Evolutionary conservation across 2,888 invertebrate species (phyloP), one percentile per base, ranked within the genome.

Genomic region (Diadromus collaris): DNA sequence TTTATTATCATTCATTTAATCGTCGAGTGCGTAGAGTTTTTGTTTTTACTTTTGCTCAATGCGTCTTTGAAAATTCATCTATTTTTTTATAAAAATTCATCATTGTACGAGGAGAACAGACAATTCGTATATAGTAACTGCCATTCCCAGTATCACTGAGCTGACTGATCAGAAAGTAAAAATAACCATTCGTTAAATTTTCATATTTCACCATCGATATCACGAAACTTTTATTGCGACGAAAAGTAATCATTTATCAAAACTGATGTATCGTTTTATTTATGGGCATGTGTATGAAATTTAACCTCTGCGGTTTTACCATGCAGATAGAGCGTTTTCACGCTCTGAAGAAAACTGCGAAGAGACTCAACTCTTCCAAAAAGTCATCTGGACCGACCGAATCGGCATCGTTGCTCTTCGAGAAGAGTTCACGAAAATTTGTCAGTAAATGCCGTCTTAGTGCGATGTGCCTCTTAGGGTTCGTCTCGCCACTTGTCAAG

Each of bases 401-500:
- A 63, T 64, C 76, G 21, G 58, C 71, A 41, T 83, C 81, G 24
- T 64, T 83, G 72, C 65, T 82, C 44, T 63, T 81, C 60, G 44
- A 65, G 41, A 44, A 61, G 27, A 27, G 46, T 61, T 60, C 60
- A 24, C 76, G 78, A 29, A 76, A 79, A 64, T 82, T 79, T 29
- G 41, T 79, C 44, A 51, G 63, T 13, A 80, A 72, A 32, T 78
- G 79, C 32, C 78, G 70, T 34, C 63, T 81, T 21, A 69, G 75
- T 24, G 81, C 79, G 24, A 61, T 81, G 46, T 84, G 83, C 32
- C 64, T 82, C n/a, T 63, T 82, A 51, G 83, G 81, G 83, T 82
- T 67, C 56, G 83, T 56, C 32, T 54, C 46, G 29, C 29, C 27
- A 56, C 29, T 56, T 56, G 6, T 56, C 56, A 27, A 56, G 16